Base-by-base conservation (phyloP, 2,113 vertebrate species). In the Tursiops truncatus region DNA sequence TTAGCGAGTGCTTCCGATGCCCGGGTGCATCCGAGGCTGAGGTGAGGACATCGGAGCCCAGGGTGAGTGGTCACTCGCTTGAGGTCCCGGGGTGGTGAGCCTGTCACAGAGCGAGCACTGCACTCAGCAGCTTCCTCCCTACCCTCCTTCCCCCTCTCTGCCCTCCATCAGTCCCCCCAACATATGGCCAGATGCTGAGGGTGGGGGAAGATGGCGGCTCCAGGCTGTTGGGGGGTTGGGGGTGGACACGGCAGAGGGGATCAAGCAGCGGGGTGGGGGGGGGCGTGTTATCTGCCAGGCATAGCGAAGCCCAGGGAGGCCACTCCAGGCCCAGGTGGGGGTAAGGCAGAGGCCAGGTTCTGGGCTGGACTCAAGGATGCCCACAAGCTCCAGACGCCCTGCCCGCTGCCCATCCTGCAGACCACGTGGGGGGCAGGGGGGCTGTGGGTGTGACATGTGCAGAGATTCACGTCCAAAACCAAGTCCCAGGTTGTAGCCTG, bases 391-490 rank as follows among this genome's bases (percentile, higher is more conserved):
- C 5, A 0, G 85, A 14, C 0, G 0, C 68, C 8, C 62, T 12
- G 50, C 31, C 70, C 11, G 0, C 33, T 7, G 1, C 2, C 53
- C 26, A 4, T 50, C 71, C 44, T 5, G 8, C 36, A 71, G 74
- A 50, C 47, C 81, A 18, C 8, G 18, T 36, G 38, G 1, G 6
- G 7, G 53, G 5, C 15, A 53, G 53, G 53, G 8, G 11, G 13
- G 0, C 0, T 53, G 15, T 18, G 7, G 28, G 3, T 13, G 15
- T 0, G 17, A 4, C 25, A 0, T 1, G 23, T 1, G 10, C 68
- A 36, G 31, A 65, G 33, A 56, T 13, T 56, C 14, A 8, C 0
- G 0, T 76, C 73, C 26, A 21, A 11, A 79, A 44, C 26, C n/a
- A 65, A 25, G 28, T 36, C 47, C 41, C 4, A 0, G 10, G 13